phyloP scores from a whole-genome alignment of 2,888 invertebrate genomes.

The Entomobrya proxima region DNA sequence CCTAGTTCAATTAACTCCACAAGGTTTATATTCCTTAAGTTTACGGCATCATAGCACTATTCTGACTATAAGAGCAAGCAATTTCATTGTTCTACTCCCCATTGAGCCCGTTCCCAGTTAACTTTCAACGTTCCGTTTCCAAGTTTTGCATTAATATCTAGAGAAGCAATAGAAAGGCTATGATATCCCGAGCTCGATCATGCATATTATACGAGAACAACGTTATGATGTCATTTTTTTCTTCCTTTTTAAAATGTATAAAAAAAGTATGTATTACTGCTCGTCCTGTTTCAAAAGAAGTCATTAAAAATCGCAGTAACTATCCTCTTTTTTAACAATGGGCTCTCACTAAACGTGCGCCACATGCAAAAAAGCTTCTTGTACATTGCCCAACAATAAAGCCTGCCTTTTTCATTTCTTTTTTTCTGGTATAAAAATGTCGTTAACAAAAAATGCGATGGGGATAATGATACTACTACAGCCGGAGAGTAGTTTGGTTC shows the following conservation, averaged over 20 bases:
- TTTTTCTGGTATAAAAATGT: not conserved
- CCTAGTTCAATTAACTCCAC: too few species aligned
- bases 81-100: too few species aligned
- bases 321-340: not conserved
- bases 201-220: too few species aligned
- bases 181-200: too few species aligned
- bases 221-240: too few species aligned
- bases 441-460: not conserved
- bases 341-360: not conserved
- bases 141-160: too few species aligned
- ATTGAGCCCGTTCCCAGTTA: too few species aligned
- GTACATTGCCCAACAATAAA: not conserved
- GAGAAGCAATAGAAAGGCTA: too few species aligned
- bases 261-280: not conserved
- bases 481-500: not conserved
- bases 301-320: constrained; percentile 7
- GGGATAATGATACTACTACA: not conserved
- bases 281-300: not conserved
- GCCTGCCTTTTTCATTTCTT: not conserved
- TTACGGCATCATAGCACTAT: too few species aligned
- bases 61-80: too few species aligned
- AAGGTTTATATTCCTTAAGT: too few species aligned
- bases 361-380: constrained; percentile 21
- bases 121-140: too few species aligned
- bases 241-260: not conserved